Base-by-base conservation (phyloP, 2,113 vertebrate species). In the Struthio camelus region DNA sequence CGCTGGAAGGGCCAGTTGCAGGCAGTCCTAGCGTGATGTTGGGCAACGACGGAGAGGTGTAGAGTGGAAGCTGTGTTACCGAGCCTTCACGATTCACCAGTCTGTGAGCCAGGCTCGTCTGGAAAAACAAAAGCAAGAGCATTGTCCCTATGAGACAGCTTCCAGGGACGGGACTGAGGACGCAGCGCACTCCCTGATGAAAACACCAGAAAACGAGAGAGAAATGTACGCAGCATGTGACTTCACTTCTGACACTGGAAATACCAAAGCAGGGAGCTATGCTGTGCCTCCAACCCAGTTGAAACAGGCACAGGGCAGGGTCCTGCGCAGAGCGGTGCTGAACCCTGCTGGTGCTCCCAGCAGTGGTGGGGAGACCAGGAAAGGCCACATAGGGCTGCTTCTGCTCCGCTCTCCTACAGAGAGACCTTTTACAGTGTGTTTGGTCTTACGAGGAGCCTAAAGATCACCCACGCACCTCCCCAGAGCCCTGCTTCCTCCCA, bases 11-110 rank as follows among this genome's bases (percentile, higher is more conserved):
- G 65, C 99, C 98, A 1, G 98, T 98, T 65, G 99, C 99, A 25
- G 99, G 99, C 70, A 99, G 98, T n/a, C 99, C 99, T 87, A 99
- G 97, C 1, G 99, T 99, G 97, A 99, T 99, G 98, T 99, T 99
- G 97, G 99, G 99, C 96, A 99, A 97, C 86, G 99, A 99, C 2
- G 99, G 99, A 2, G 99, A 99, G 0, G 99, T 99, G 98, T 99
- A 99, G 86, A 99, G 99, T 18, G 99, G 99, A 28, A 99, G 98
- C 17, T 99, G 99, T 27, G 99, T 99, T 30, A 99, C 94, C 0
- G 99, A 98, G 75, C 98, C 98, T 58, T 99, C 99, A 27, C 99
- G 98, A 24, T 97, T 97, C 85, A 98, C 98, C 7, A 99, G 97
- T 87, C 99, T 98, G 93, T 99, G 99, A 24, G 98, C 99, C 97